Evolutionary conservation across 1,140 invertebrate genomes (phyloP), one percentile per base, ranked within the genome.

Genomic region (Caligus rogercresseyi): DNA sequence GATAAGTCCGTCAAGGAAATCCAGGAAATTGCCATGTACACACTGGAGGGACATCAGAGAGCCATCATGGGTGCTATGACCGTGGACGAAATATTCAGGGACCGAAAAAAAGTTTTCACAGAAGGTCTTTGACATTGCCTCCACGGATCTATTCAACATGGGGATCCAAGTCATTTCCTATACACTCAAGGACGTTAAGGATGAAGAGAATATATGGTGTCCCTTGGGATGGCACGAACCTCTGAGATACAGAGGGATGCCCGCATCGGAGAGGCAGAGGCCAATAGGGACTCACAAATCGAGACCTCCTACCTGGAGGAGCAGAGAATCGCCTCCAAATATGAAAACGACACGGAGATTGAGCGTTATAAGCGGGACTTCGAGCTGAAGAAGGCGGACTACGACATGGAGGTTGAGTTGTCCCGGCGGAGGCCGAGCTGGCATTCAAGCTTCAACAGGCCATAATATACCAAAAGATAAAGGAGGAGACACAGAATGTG

Each of bases 211-310:
- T 54, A 65, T 63, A 54, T 54, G 59, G 57, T 57, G 53, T 18
- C 16, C 23, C 18, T 97, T 61, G 93, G 92, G 66, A 89, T 91
- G 86, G 89, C 89, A 2, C 79, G 90, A 68, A 96, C 91, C 0
- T 90, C 91, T 1, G 89, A 96, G 75, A 91, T 97, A 0, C 93
- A 95, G 72, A 77, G 90, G 64, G 92, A 96, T 74, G 92, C 92
- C 2, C 79, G 89, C 60, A 96, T 96, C 66, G 67, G 67, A 7
- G 91, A 96, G 73, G 91, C 90, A 0, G 89, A 94, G 73, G 92
- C 92, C 3, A 79, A 84, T 25, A 80, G 81, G 52, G 89, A 92
- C 71, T 84, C 87, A 19, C 77, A 81, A 67, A 91, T 93, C 63
- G 87, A 89, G 70, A 87, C 95, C 76, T 89, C 90, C 0, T 85